Evolutionary conservation across 2,113 vertebrate genomes (phyloP), one percentile per base, ranked within the genome.

Genomic region (Choloepus hoffmanni): DNA sequence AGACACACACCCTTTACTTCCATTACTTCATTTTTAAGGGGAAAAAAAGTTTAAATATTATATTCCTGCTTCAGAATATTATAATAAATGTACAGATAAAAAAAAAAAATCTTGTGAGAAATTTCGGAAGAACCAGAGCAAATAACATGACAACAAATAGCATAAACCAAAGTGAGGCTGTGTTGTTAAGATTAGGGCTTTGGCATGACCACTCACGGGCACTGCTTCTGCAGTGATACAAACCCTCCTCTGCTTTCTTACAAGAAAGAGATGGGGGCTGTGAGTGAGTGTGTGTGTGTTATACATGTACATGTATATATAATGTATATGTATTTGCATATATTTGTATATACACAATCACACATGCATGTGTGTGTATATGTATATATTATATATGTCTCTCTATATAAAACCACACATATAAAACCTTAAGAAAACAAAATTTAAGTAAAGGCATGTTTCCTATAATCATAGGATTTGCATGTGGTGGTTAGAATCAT

Each of bases 81-180:
- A 13, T 14, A 76, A 43, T 48, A 45, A 67, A 60, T 70, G 7
- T 48, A 36, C 0, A 55, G 33, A 55, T 82, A 36, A 36, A 45
- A 45, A 92, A 48, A 92, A 83, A 77, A 19, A 33, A 63, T 77
- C 63, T 79, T 33, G 50, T 13, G 63, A 73, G 40, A 6, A 84
- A 33, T 77, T 92, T 77, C 24, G 1, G 45, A 90, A 90, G 9
- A 55, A 82, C 15, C 18, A 12, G 28, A 90, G 81, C 36, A 77
- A 65, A 43, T 72, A 65, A 60, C 21, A 60, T 58, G 55, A 58
- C 55, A 58, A 19, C 18, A 58, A 58, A 58, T 19, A 8, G 55
- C 45, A 40, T 5, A 60, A 68, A 36, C 30, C 43, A 60, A 82
- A 33, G 14, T 30, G 19, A 70, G 19, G 9, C 0, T 79, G 3